Evolutionary conservation across 2,797 vertebrate species (phyloP).

Genomic region (Sebastes steindachneri): DNA sequence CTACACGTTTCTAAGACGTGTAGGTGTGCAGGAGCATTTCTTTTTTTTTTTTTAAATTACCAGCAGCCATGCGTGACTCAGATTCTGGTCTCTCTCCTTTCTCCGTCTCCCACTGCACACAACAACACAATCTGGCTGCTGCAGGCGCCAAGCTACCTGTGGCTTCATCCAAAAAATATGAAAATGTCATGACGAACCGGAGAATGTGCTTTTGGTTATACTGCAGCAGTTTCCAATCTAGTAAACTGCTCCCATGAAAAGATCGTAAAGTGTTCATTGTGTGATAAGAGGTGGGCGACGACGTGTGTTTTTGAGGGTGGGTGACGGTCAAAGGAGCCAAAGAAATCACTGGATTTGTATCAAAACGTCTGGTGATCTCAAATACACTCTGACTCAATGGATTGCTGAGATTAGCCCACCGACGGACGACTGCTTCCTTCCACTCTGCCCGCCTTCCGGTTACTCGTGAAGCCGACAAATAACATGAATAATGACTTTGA

Average conservation of each 20-base stretch:
- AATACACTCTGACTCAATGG: slow-evolving; percentile 26
- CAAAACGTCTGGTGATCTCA: slow-evolving; percentile 41
- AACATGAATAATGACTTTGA: neutral
- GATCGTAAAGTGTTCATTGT: neutral
- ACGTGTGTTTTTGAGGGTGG: neutral
- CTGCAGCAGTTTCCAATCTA: slow-evolving; percentile 6
- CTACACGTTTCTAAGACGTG: neutral
- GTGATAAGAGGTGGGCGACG: slow-evolving; percentile 1
- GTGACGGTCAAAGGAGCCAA: neutral
- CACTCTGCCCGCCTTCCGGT: neutral
- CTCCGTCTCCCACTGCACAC: neutral
- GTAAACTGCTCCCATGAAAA: neutral
- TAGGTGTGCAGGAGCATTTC: neutral
- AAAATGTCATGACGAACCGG: slow-evolving; percentile 19
- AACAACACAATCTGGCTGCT: slow-evolving; percentile 27
- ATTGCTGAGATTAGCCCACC: neutral
- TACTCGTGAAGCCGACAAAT: neutral
- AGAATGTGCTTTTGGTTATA: neutral
- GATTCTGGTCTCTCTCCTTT: slow-evolving; percentile 9
- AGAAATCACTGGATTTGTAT: slow-evolving; percentile 13
- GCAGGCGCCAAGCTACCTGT: slow-evolving; percentile 3
- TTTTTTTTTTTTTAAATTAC: slow-evolving; percentile 1
- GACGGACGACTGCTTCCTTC: slow-evolving; percentile 3
- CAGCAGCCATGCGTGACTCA: slow-evolving; percentile 42
- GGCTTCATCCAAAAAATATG: slow-evolving; percentile 9